Evolutionary conservation across 2,113 vertebrate genomes (phyloP), one percentile per base, ranked within the genome.

Genomic region (Hippoglossus stenolepis): DNA sequence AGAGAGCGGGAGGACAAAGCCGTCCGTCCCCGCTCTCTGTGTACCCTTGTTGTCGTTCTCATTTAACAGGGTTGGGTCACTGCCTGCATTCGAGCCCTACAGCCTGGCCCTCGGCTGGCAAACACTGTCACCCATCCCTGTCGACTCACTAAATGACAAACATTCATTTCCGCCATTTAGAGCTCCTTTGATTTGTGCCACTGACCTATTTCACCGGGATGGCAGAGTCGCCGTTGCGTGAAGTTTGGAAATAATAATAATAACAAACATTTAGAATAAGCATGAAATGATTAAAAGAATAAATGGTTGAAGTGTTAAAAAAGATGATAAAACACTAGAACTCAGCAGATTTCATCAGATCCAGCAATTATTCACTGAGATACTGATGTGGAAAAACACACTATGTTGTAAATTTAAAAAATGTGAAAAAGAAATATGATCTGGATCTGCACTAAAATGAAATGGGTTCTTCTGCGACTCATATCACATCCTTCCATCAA

Each of bases 1-100:
- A 49, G 75, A 73, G 70, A 69, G 85, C 60, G 24, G 24, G 78
- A 87, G 90, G 87, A 90, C 89, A 93, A 85, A 90, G 83, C 79
- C 54, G 73, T 63, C 77, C 78, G 71, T 47, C 62, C 53, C 57
- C 40, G 77, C 82, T 87, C 74, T 85, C 78, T 75, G 65, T 90
- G 89, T 77, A 73, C 79, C 77, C 86, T 85, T 81, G 85, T 91
- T 78, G 80, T 85, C 67, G 47, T 80, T 89, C 86, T 87, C 80
- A 85, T 85, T 91, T 72, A 85, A 60, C 82, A 75, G 24, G 73
- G 65, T 66, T 84, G 79, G 83, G 83, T 79, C 75, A 69, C 53
- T 75, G 86, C 85, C 79, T 65, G 61, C 3, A 28, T 85, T 83
- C 20, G 68, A 86, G 84, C 18, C 85, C 53, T 10, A 3, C 13